These are phyloP conservation scores for Bradypus variegatus DNA, from an alignment of 2,797 vertebrate species.

Conservation along the genomic window DNA sequence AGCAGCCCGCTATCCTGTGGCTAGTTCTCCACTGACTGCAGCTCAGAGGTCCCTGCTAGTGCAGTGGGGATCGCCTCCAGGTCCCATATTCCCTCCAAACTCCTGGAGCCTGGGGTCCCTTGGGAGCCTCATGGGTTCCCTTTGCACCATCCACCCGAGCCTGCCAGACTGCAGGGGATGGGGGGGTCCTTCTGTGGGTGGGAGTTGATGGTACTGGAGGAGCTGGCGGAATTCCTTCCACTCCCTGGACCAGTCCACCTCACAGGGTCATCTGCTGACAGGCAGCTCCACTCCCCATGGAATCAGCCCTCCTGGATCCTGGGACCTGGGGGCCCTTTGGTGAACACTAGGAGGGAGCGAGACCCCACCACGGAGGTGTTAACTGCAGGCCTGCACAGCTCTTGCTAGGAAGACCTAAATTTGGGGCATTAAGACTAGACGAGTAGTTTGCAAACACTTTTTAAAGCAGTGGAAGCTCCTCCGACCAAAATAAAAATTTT, in stretches of 20 bases:
- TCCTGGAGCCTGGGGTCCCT: neutral
- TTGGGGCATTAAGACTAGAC: neutral
- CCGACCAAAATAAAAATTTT: neutral
- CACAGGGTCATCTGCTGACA: neutral
- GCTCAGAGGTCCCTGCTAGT: neutral
- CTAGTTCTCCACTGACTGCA: neutral
- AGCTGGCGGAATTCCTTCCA: neutral
- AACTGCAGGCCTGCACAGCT: neutral
- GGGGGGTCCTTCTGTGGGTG: neutral
- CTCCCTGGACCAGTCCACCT: neutral
- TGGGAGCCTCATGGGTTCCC: neutral
- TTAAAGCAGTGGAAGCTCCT: neutral
- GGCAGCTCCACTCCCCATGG: neutral
- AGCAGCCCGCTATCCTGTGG: neutral
- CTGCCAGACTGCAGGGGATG: accelerated
- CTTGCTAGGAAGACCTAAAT: neutral
- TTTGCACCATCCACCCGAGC: neutral
- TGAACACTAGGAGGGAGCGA: neutral
- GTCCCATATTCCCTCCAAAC: neutral
- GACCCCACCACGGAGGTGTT: neutral
- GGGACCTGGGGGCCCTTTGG: neutral
- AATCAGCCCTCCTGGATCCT: neutral
- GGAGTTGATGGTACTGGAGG: neutral
- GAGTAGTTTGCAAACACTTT: neutral
- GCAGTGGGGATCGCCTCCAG: neutral